A percentile compares a stretch with the other conserved stretches of the same genome.
phyloP scores from a whole-genome alignment of 2,113 vertebrate genomes.

The Sturnus vulgaris region DNA sequence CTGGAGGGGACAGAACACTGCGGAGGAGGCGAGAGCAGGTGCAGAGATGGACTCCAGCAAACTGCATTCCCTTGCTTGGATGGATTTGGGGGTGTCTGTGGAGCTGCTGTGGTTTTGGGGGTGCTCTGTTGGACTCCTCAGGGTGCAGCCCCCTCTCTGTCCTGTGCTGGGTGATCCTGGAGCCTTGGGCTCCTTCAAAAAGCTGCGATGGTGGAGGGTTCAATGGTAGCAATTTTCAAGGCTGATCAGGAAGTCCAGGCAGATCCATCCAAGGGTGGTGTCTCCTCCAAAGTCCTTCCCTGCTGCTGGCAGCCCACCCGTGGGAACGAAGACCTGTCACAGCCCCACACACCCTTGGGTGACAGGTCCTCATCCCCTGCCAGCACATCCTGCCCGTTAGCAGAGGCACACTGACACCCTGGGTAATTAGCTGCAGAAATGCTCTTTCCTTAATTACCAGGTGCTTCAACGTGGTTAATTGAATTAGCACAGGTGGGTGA shows the following conservation, averaged over 20 bases:
- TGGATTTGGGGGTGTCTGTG: not conserved
- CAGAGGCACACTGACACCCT: not conserved
- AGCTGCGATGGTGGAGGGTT: not conserved
- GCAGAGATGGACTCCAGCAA: not conserved
- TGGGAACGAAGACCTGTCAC: not conserved
- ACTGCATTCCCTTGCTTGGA: not conserved
- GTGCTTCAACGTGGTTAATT: not conserved
- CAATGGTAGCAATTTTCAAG: not conserved
- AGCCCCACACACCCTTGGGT: not conserved
- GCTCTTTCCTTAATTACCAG: not conserved
- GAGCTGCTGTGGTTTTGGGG: not conserved
- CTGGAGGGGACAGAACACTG: accelerated
- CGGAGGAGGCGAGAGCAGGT: accelerated
- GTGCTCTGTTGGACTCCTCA: not conserved
- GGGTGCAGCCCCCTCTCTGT: not conserved
- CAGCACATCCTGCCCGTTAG: not conserved
- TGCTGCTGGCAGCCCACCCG: not conserved
- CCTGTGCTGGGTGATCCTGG: accelerated
- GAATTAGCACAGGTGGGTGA: not conserved
- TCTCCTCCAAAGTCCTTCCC: not conserved
- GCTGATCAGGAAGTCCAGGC: not conserved
- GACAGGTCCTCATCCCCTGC: not conserved
- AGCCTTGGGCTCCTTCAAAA: not conserved
- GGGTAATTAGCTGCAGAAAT: not conserved
- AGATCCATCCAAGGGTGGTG: not conserved